These are phyloP conservation scores for Stenchaetothrips biformis DNA, from an alignment of 2,888 invertebrate genomes.

Conservation along the genomic window DNA sequence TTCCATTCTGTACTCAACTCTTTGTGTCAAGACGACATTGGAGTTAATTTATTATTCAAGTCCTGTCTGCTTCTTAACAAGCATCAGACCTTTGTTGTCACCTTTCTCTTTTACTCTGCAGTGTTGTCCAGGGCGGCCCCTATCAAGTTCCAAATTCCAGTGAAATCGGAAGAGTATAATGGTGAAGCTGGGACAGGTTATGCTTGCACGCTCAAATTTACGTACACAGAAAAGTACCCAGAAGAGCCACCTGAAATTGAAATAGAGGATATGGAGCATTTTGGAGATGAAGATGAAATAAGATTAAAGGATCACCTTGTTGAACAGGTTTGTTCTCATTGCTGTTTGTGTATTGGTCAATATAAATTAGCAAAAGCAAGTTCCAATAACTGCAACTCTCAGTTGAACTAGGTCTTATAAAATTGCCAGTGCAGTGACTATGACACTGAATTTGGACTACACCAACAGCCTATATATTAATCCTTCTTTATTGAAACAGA, in stretches of 20 bases:
- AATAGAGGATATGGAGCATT: conserved; percentile 70
- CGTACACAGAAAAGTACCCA: conserved; percentile 82
- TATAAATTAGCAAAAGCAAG: too few relatives aligned
- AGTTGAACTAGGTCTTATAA: too few relatives aligned
- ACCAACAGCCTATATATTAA: not conserved
- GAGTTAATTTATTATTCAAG: not conserved
- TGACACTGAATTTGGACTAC: too few relatives aligned
- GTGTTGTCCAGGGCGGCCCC: conserved; percentile 54
- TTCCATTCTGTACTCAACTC: too few relatives aligned
- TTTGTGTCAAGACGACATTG: too few relatives aligned
- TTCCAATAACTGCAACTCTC: too few relatives aligned
- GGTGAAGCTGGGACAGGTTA: conserved; percentile 65
- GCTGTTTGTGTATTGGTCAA: conserved; percentile 25
- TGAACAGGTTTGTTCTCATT: conserved; percentile 54
- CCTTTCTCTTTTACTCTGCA: conserved; percentile 44
- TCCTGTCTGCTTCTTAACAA: not conserved
- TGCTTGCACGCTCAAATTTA: conserved; percentile 71
- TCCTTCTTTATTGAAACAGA: conserved; percentile 1
- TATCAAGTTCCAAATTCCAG: conserved; percentile 69
- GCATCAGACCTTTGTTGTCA: not conserved
- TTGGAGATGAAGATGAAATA: conserved; percentile 63
- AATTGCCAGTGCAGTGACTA: too few relatives aligned
- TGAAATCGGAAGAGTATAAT: conserved; percentile 71
- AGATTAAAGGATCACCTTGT: conserved; percentile 62
- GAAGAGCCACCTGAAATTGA: conserved; percentile 79